Conservation (phyloP, 2,888 invertebrate species). For the Hofmannophila pseudospretella region DNA sequence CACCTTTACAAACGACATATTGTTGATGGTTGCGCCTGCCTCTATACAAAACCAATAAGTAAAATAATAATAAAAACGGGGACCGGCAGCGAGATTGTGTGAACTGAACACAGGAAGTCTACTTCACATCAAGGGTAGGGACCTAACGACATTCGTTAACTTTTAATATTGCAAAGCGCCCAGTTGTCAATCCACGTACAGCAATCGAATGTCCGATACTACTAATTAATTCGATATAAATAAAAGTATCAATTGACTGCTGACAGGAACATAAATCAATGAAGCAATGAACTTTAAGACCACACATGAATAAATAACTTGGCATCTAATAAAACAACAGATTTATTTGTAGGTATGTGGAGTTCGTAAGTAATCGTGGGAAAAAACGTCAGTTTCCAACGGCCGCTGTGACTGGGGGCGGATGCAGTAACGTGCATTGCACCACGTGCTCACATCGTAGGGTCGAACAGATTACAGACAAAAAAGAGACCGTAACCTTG, state of each 20-base stretch:
- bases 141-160: constrained; percentile 3
- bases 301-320: constrained; percentile 4
- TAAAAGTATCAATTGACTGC: not conserved
- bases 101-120: constrained; percentile 67
- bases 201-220: too few relatives aligned
- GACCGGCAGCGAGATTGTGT: constrained; percentile 60
- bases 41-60: constrained; percentile 70
- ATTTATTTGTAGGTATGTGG: constrained; percentile 34
- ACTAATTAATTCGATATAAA: not conserved
- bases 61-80: constrained; percentile 71
- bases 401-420: constrained; percentile 53
- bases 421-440: constrained; percentile 50
- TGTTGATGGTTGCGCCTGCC: constrained; percentile 64
- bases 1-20: constrained; percentile 72
- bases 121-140: constrained; percentile 51
- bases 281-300: not conserved
- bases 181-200: too few relatives aligned
- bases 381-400: constrained; percentile 60
- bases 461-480: constrained; percentile 30
- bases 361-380: constrained; percentile 61
- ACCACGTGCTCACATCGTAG: constrained; percentile 48
- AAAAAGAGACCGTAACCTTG: constrained; percentile 2
- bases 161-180: constrained; percentile 1
- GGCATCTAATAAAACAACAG: constrained; percentile 27
- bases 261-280: not conserved